A percentile compares a stretch with the other conserved stretches of the same genome.
phyloP scores from a whole-genome alignment of 1,140 invertebrate genomes.

The Bombus waltoni region DNA sequence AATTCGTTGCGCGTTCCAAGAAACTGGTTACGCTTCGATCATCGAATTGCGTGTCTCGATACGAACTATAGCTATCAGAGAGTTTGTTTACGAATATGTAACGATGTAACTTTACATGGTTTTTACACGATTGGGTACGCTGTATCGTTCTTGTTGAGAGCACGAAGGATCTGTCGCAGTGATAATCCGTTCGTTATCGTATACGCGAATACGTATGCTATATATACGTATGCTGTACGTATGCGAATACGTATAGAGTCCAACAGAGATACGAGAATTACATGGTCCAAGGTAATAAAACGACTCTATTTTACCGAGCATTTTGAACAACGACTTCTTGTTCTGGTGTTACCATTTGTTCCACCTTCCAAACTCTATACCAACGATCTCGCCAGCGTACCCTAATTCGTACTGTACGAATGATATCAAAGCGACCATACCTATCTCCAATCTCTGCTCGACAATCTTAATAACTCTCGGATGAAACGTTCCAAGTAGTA shows the following conservation, averaged over 20 bases:
- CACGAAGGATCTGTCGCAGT: neutral
- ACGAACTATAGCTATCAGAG: neutral
- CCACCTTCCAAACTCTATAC: too few species aligned
- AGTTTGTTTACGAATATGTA: neutral
- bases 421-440: neutral
- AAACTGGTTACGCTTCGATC: neutral
- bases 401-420: neutral
- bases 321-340: neutral
- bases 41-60: neutral
- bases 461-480: neutral
- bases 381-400: too few species aligned
- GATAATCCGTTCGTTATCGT: neutral
- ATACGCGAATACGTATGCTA: too few species aligned
- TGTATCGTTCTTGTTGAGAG: too few species aligned
- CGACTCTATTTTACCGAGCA: neutral
- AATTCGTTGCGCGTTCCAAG: neutral
- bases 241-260: too few species aligned
- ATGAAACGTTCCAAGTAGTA: neutral
- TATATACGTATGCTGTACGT: too few species aligned
- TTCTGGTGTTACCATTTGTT: neutral
- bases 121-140: too few species aligned
- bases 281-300: neutral
- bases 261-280: neutral
- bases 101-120: neutral
- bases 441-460: neutral